Percentiles rank a stretch among this genome's conserved stretches.
Evolutionary conservation across 2,797 vertebrate genomes (phyloP).

Genomic region (Danio choprae): DNA sequence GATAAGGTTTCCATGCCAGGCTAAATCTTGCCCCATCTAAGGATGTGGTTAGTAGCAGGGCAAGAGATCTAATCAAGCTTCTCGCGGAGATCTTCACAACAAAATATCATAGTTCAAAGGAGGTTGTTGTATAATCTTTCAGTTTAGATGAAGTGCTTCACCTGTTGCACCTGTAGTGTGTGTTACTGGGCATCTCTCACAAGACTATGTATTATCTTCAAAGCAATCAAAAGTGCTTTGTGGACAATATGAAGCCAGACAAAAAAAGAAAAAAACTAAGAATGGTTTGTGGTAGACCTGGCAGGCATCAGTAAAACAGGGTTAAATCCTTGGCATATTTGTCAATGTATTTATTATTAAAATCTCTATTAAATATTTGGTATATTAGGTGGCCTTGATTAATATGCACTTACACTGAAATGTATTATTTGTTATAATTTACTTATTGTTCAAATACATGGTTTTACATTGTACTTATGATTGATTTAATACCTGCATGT

Average conservation of each 20-base stretch:
- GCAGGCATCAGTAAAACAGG: no score
- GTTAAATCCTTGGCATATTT: no score
- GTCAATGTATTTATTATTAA: no score
- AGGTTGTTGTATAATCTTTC: not conserved
- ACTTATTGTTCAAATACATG: no score
- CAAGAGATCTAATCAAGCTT: not conserved
- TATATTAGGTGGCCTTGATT: no score
- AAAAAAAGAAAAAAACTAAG: no score
- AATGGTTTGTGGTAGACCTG: no score
- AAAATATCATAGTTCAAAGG: not conserved
- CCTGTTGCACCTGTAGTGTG: not conserved
- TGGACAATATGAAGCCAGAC: not conserved
- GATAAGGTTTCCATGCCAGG: conserved; percentile 67
- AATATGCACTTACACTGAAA: no score
- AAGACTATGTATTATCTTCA: not conserved
- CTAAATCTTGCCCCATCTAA: conserved; percentile 73
- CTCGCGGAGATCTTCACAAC: not conserved
- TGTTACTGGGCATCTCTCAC: not conserved
- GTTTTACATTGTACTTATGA: no score
- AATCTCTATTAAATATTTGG: no score
- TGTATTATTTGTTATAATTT: no score
- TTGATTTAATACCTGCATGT: no score
- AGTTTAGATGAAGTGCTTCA: not conserved
- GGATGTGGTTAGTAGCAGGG: conserved; percentile 56
- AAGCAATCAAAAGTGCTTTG: not conserved